Conservation (phyloP, 2,797 vertebrate species). For the Sebastes matsubarae region DNA sequence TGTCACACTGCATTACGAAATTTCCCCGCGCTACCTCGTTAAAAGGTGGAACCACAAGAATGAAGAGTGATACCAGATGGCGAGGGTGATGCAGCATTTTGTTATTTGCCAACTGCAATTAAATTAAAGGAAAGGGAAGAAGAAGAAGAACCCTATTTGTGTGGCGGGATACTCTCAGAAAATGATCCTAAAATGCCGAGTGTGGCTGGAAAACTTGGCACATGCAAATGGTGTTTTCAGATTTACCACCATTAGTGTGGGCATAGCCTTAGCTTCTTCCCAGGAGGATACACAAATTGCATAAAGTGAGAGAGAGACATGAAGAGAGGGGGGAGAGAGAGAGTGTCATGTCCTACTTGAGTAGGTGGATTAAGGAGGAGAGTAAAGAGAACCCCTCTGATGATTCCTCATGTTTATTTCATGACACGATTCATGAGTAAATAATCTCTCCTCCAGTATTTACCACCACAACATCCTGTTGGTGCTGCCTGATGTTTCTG, state of each 20-base stretch:
- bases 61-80: slow-evolving; percentile 1
- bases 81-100: background rate
- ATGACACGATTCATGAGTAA: slow-evolving; percentile 56
- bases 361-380: slow-evolving; percentile 73
- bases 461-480: slow-evolving; percentile 39
- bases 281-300: slow-evolving; percentile 30
- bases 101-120: background rate
- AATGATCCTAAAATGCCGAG: background rate
- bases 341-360: slow-evolving; percentile 61
- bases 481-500: slow-evolving; percentile 13
- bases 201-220: background rate
- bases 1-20: slow-evolving; percentile 19
- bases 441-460: slow-evolving; percentile 64
- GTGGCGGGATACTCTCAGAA: background rate
- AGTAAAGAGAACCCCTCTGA: slow-evolving; percentile 55
- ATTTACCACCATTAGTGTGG: slow-evolving; percentile 30
- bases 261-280: slow-evolving; percentile 18
- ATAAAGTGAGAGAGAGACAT: slow-evolving; percentile 1
- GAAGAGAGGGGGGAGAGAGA: background rate
- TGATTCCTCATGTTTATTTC: slow-evolving; percentile 77
- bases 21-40: background rate
- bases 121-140: background rate
- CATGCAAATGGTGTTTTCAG: slow-evolving; percentile 15
- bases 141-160: background rate
- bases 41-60: slow-evolving; percentile 16